Percentiles rank a stretch among this genome's conserved stretches.
Evolutionary conservation across 2,797 vertebrate species (phyloP).

Genomic region (Artibeus lituratus): DNA sequence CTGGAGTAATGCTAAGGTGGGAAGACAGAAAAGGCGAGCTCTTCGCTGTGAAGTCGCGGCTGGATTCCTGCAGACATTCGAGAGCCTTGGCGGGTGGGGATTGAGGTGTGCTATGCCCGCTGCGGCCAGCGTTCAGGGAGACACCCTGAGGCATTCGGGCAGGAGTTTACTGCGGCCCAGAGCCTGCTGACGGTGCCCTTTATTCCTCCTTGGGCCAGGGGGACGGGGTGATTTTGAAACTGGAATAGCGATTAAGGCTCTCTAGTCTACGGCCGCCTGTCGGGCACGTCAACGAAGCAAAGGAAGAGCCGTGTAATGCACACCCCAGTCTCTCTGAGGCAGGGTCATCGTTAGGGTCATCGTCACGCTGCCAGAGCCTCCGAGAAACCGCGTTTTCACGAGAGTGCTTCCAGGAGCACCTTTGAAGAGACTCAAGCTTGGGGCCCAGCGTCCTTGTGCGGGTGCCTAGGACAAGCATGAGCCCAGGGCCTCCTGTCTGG

Average conservation of each 20-base stretch:
- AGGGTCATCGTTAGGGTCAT: conserved; percentile 17
- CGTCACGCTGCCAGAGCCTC: neutral
- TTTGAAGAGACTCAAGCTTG: neutral
- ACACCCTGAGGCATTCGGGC: neutral
- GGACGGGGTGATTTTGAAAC: conserved; percentile 30
- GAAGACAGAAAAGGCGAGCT: conserved; percentile 9
- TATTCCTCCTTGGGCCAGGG: neutral
- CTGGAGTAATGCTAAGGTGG: neutral
- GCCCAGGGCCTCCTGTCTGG: neutral
- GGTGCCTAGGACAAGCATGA: neutral
- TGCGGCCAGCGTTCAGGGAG: neutral
- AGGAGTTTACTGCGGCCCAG: conserved; percentile 36
- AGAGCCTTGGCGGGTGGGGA: neutral
- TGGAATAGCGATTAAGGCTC: conserved; percentile 42
- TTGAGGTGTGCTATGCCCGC: neutral
- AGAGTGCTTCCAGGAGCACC: neutral
- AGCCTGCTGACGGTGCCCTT: neutral
- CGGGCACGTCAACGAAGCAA: conserved; percentile 8
- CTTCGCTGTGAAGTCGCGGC: neutral
- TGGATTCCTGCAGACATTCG: neutral
- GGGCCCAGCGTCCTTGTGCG: neutral
- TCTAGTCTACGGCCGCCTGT: neutral
- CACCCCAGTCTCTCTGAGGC: neutral
- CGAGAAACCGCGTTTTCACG: neutral
- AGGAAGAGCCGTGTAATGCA: conserved; percentile 32